Evolutionary conservation across 2,797 vertebrate species (phyloP).

Genomic region (Adrianichthys oophorus): DNA sequence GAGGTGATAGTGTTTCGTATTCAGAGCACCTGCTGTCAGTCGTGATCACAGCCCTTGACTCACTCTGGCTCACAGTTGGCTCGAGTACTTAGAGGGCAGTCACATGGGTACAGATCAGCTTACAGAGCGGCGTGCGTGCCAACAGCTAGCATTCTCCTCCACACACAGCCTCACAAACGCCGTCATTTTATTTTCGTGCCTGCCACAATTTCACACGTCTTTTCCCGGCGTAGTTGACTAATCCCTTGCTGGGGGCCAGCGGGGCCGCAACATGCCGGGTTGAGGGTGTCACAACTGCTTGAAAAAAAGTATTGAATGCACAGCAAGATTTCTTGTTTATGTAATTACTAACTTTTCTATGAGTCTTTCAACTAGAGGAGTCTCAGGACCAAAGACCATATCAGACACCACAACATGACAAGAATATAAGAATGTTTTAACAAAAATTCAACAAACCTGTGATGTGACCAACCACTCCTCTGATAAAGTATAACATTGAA

Average conservation of each 20-base stretch:
- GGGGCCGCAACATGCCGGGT: slow-evolving; percentile 45
- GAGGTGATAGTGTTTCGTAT: slow-evolving; percentile 54
- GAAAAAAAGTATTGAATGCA: not conserved
- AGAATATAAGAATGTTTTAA: too few relatives aligned
- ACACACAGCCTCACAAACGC: slow-evolving; percentile 61
- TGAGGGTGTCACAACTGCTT: slow-evolving; percentile 45
- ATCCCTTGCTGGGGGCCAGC: slow-evolving; percentile 59
- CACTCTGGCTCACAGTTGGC: slow-evolving; percentile 45
- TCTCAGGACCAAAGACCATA: too few relatives aligned
- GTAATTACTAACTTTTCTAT: too few relatives aligned
- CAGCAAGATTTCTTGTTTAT: too few relatives aligned
- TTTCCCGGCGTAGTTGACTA: slow-evolving; percentile 70
- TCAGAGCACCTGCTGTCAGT: slow-evolving; percentile 62
- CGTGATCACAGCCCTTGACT: slow-evolving; percentile 55
- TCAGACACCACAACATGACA: too few relatives aligned
- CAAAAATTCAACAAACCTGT: too few relatives aligned
- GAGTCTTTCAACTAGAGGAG: too few relatives aligned
- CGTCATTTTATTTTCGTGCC: slow-evolving; percentile 77
- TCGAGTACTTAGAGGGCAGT: slow-evolving; percentile 29
- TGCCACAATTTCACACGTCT: slow-evolving; percentile 79
- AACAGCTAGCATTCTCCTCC: slow-evolving; percentile 65
- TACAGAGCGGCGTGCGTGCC: slow-evolving; percentile 65
- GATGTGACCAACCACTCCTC: too few relatives aligned
- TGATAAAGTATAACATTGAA: too few relatives aligned
- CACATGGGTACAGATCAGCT: slow-evolving; percentile 55